A percentile compares a stretch with the other conserved stretches of the same genome.
Evolutionary conservation across 2,797 vertebrate species (phyloP).

Genomic region (Chlorospingus flavigularis): DNA sequence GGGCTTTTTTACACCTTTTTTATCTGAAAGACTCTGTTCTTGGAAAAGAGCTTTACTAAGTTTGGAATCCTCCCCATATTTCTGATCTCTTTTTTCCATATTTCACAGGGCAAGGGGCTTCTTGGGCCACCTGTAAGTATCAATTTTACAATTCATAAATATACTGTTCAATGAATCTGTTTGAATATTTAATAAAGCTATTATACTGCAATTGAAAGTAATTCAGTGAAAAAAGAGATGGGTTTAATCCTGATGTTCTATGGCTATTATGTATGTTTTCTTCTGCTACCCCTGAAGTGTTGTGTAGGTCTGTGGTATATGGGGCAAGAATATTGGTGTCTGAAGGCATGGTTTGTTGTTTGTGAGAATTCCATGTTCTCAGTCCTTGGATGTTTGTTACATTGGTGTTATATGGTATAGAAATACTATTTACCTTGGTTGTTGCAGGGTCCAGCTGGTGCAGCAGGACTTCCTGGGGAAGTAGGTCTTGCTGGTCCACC

Average conservation of each 20-base stretch:
- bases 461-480: constrained; percentile 89
- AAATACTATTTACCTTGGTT: not conserved
- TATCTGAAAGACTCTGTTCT: not conserved
- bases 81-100: constrained; percentile 12
- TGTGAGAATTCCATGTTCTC: not conserved
- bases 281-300: not conserved
- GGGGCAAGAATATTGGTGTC: not conserved
- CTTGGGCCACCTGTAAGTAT: constrained; percentile 89
- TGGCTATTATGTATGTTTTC: not conserved
- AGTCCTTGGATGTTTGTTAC: not conserved
- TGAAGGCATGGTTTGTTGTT: not conserved
- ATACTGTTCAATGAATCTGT: not conserved
- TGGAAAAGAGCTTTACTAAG: not conserved
- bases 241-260: not conserved
- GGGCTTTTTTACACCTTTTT: not conserved
- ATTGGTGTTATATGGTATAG: not conserved
- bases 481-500: constrained; percentile 84
- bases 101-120: constrained; percentile 86
- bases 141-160: not conserved
- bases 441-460: constrained; percentile 86
- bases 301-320: not conserved
- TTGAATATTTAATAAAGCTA: not conserved
- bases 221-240: not conserved
- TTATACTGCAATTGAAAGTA: not conserved
- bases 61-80: not conserved